Percentiles rank a stretch among this genome's conserved stretches.
phyloP scores from a whole-genome alignment of 1,140 invertebrate species.

The Trichonephila clavipes region DNA sequence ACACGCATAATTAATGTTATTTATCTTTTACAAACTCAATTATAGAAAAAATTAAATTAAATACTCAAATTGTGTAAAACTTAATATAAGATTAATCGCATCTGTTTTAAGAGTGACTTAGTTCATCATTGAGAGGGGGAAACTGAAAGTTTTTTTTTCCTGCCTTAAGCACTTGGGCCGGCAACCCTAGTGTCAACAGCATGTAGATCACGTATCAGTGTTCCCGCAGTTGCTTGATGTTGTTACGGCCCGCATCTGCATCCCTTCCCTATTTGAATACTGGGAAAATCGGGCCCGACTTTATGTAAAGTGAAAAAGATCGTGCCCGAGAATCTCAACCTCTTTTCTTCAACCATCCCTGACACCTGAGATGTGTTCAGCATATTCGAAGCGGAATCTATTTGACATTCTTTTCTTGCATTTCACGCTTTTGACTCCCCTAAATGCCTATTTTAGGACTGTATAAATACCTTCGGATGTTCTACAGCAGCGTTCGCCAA shows the following conservation, averaged over 20 bases:
- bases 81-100: background rate
- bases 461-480: background rate
- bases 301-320: slow-evolving; percentile 27
- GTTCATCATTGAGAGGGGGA: background rate
- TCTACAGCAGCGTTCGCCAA: too few species aligned
- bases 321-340: background rate
- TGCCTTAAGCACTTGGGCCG: background rate
- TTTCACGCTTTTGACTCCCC: background rate
- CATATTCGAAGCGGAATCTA: background rate
- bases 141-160: background rate
- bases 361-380: background rate
- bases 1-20: too few species aligned
- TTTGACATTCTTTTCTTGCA: background rate
- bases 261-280: background rate
- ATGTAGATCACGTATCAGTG: slow-evolving; percentile 55
- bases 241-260: background rate
- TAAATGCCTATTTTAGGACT: too few species aligned
- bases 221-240: slow-evolving; percentile 32
- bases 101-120: background rate
- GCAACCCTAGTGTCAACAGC: background rate
- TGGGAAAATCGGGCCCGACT: background rate
- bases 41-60: background rate
- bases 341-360: background rate
- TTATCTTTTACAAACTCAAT: too few species aligned
- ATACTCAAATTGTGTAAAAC: background rate